These are phyloP conservation scores for Eulithis prunata DNA, from an alignment of 2,888 invertebrate genomes.

Conservation along the genomic window DNA sequence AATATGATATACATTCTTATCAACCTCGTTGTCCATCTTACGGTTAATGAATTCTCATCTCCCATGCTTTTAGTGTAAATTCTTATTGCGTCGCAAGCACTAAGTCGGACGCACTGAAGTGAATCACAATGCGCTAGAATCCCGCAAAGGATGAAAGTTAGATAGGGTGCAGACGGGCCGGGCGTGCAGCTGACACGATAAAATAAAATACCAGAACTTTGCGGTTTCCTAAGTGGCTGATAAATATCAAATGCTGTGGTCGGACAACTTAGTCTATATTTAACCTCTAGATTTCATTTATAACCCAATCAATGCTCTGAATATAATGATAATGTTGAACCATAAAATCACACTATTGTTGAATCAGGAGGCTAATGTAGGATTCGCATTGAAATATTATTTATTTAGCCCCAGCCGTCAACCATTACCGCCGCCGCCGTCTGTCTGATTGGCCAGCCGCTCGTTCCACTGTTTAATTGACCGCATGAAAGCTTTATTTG, in stretches of 20 bases:
- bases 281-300: conserved; percentile 9
- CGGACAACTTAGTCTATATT: conserved; percentile 7
- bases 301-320: conserved; percentile 14
- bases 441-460: conserved; percentile 36
- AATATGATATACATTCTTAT: not conserved
- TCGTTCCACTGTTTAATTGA: conserved; percentile 53
- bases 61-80: conserved; percentile 53
- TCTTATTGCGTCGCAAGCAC: conserved; percentile 58
- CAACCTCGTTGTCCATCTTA: not conserved
- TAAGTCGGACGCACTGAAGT: conserved; percentile 36
- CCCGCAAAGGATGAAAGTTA: conserved; percentile 54
- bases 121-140: conserved; percentile 65
- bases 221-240: conserved; percentile 25
- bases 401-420: conserved; percentile 51
- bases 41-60: conserved; percentile 9
- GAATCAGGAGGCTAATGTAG: conserved; percentile 33
- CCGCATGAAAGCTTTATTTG: conserved; percentile 59
- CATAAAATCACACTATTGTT: conserved; percentile 23
- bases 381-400: conserved; percentile 50
- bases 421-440: conserved; percentile 40
- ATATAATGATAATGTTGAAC: conserved; percentile 36
- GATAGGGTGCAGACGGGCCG: conserved; percentile 54
- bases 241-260: conserved; percentile 32
- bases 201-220: conserved; percentile 62
- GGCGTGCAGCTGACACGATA: conserved; percentile 64